Conservation (phyloP, 2,797 vertebrate species). For the Sebastes minor region DNA sequence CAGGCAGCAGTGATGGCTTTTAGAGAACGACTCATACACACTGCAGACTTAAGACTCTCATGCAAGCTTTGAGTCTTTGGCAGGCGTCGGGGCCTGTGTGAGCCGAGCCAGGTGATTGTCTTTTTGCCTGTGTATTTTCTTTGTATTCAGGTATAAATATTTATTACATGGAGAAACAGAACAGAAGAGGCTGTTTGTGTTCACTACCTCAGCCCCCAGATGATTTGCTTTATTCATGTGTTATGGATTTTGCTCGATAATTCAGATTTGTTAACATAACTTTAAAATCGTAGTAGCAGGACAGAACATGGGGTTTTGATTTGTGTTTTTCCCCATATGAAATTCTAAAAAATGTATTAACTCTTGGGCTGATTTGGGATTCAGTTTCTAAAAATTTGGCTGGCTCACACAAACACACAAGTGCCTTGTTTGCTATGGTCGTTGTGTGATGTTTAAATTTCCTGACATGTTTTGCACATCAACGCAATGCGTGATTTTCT, state of each 20-base stretch:
- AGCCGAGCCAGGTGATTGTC: conserved; percentile 63
- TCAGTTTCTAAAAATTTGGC: conserved; percentile 17
- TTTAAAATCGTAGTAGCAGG: conserved; percentile 33
- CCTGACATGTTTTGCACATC: conserved; percentile 29
- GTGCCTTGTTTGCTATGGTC: not conserved
- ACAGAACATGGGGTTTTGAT: conserved; percentile 1
- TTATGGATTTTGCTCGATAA: conserved; percentile 44
- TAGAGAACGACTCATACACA: conserved; percentile 28
- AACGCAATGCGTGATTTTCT: conserved; percentile 1
- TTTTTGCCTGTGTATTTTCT: conserved; percentile 61
- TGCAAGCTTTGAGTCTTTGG: conserved; percentile 53
- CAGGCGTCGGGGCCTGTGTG: conserved; percentile 14
- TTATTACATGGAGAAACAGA: conserved; percentile 46
- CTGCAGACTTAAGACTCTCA: conserved; percentile 44
- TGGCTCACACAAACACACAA: conserved; percentile 5
- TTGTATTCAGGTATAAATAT: conserved; percentile 65
- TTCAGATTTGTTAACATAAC: conserved; percentile 48
- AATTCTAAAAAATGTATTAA: not conserved
- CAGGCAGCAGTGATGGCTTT: conserved; percentile 49
- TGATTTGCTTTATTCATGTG: conserved; percentile 48
- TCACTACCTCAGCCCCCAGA: conserved; percentile 33
- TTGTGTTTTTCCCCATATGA: conserved; percentile 10
- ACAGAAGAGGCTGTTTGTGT: conserved; percentile 53
- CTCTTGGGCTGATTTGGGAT: conserved; percentile 16
- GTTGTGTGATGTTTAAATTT: conserved; percentile 15